phyloP scores from a whole-genome alignment of 2,113 vertebrate species.

The Cinclus cinclus region DNA sequence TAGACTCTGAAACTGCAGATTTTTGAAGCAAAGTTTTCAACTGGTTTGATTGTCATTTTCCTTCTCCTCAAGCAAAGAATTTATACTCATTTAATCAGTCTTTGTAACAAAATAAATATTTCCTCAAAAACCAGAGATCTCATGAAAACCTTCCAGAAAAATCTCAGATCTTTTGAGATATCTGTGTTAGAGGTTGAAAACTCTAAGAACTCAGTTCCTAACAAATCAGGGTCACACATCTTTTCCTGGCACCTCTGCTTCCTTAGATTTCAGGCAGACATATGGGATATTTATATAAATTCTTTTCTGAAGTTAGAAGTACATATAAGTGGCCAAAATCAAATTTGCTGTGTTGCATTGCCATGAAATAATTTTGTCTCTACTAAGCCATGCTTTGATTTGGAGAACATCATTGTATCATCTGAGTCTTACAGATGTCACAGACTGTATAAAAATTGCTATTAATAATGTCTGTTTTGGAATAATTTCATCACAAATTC shows the following conservation, averaged over 20 bases:
- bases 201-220: not conserved
- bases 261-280: not conserved
- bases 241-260: not conserved
- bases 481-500: not conserved
- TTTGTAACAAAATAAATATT: not conserved
- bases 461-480: not conserved
- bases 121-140: not conserved
- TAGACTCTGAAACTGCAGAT: not conserved
- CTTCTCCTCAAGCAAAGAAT: not conserved
- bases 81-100: not conserved
- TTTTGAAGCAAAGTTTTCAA: not conserved
- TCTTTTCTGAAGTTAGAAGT: not conserved
- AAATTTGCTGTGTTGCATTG: not conserved
- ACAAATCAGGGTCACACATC: not conserved
- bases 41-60: not conserved
- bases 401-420: not conserved
- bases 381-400: not conserved
- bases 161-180: not conserved
- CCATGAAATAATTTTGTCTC: not conserved
- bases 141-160: not conserved
- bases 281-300: not conserved
- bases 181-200: not conserved
- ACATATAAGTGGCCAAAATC: not conserved
- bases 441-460: not conserved
- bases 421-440: not conserved